Percentiles rank a stretch among this genome's conserved stretches.
Evolutionary conservation across 2,113 vertebrate species (phyloP).

Genomic region (Tylochromis polylepis): DNA sequence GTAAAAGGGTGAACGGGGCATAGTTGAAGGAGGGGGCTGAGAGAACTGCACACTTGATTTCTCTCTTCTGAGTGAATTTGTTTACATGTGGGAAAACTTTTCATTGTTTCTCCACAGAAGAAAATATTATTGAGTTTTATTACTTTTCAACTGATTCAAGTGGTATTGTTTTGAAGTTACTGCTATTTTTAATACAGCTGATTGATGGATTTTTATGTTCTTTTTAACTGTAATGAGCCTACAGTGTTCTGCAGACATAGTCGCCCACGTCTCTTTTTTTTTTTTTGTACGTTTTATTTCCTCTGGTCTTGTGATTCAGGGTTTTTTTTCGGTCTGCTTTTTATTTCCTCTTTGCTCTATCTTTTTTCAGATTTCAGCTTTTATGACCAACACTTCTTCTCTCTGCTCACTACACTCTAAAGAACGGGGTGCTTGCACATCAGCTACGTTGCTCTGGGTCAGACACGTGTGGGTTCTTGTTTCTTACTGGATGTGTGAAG

Average conservation of each 20-base stretch:
- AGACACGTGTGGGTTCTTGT: slow-evolving; percentile 36
- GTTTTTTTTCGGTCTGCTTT: slow-evolving; percentile 2
- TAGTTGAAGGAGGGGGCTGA: slow-evolving; percentile 36
- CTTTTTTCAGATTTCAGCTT: slow-evolving; percentile 34
- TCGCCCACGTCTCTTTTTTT: background rate
- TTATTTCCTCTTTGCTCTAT: background rate
- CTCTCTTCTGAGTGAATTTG: slow-evolving; percentile 75
- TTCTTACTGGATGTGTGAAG: slow-evolving; percentile 36
- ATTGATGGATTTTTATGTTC: slow-evolving; percentile 32
- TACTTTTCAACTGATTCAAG: slow-evolving; percentile 60
- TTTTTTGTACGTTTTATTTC: slow-evolving; percentile 18
- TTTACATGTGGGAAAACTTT: slow-evolving; percentile 90
- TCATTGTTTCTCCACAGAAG: slow-evolving; percentile 66
- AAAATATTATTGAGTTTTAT: slow-evolving; percentile 79
- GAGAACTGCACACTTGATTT: slow-evolving; percentile 63
- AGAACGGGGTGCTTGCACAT: slow-evolving; percentile 43
- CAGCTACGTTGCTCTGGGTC: slow-evolving; percentile 49
- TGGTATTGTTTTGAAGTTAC: slow-evolving; percentile 64
- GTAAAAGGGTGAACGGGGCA: slow-evolving; percentile 7
- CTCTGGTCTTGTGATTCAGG: background rate
- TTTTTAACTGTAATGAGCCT: slow-evolving; percentile 37
- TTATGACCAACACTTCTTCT: slow-evolving; percentile 43
- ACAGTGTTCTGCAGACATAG: slow-evolving; percentile 26
- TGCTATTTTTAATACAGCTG: slow-evolving; percentile 57
- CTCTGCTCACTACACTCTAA: slow-evolving; percentile 27